Base-by-base conservation (phyloP, 2,888 invertebrate genomes). In the Synergus japonicus region DNA sequence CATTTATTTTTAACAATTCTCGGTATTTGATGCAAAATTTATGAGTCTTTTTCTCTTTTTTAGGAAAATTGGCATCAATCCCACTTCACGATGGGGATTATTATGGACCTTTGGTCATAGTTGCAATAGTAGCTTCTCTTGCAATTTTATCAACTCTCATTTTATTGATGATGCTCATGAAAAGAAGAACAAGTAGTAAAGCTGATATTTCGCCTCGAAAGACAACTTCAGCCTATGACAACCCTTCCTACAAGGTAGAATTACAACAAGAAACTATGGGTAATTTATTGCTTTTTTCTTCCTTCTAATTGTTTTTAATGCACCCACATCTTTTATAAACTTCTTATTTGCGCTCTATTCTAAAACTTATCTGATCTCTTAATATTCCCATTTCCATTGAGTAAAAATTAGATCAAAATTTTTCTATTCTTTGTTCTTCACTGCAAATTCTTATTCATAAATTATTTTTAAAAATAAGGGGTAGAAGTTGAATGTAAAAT, bases 241-340 rank as follows among this genome's bases (percentile, higher is more conserved):
- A 97, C 93, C 97, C 97, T 67, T 97, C 97, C 88, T 98, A 97
- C 94, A 98, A 98, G 95, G 96, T 97, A 92, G 97, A 97, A 93
- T 95, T 97, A 92, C 97, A 97, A 93, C 97, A 97, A 93, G 97
- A 97, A 94, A 97, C 97, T 89, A 97, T 97, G 97, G 96, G 97
- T 97, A 94, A 93, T 91, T 90, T 83, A 87, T 83, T 86, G 82
- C 85, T 88, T 86, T 83, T 85, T 79, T 82, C 82, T 83, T 83
- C 78, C 63, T 76, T 77, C 49, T 76, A 37, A 18, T 10, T 37
- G 43, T 76, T 78, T 29, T 41, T 37, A 78, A 37, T 44, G 41
- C 37, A 69, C 43, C 15, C 41, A 18, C 76, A 41, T 66, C 18
- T 69, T 69, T 54, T 54, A 5, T 0, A 54, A 54, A 54, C n/a